Percentiles rank a stretch among this genome's conserved stretches.
phyloP scores from a whole-genome alignment of 2,113 vertebrate genomes.

The Cyphomyrus discorhynchus region DNA sequence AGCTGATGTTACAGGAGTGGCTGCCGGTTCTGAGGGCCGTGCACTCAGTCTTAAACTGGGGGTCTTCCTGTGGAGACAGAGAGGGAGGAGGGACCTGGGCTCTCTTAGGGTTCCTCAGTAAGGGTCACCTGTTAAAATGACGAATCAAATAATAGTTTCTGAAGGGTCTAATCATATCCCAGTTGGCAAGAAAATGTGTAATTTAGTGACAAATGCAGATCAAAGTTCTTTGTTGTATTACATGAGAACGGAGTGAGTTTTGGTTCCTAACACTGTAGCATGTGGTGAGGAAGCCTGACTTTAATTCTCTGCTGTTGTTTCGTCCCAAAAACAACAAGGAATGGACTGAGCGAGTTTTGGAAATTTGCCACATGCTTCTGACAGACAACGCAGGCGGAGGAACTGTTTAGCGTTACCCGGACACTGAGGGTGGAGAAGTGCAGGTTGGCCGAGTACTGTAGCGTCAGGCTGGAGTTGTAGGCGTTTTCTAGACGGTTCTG shows the following conservation, averaged over 20 bases:
- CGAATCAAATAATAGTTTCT: background rate
- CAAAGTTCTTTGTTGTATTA: background rate
- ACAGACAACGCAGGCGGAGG: background rate
- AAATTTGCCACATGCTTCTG: background rate
- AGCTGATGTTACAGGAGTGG: conserved; percentile 75
- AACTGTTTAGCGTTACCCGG: conserved; percentile 56
- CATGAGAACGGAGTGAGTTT: background rate
- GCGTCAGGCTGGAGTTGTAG: conserved; percentile 79
- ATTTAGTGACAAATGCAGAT: background rate
- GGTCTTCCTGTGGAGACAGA: conserved; percentile 58
- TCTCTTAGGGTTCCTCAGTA: too few relatives aligned
- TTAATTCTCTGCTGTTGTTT: background rate
- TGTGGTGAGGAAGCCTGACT: background rate
- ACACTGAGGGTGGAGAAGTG: conserved; percentile 80
- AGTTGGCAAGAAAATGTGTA: background rate
- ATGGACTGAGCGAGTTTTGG: background rate
- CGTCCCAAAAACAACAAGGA: background rate
- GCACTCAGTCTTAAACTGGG: conserved; percentile 77
- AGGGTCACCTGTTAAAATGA: background rate
- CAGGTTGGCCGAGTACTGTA: conserved; percentile 80
- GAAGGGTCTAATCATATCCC: background rate
- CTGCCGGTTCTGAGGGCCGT: conserved; percentile 51
- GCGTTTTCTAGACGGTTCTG: conserved; percentile 84
- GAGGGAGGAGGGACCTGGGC: background rate
- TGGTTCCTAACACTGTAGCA: background rate